These are phyloP conservation scores for Netelia virgata DNA, from an alignment of 2,888 invertebrate species.

Conservation along the genomic window DNA sequence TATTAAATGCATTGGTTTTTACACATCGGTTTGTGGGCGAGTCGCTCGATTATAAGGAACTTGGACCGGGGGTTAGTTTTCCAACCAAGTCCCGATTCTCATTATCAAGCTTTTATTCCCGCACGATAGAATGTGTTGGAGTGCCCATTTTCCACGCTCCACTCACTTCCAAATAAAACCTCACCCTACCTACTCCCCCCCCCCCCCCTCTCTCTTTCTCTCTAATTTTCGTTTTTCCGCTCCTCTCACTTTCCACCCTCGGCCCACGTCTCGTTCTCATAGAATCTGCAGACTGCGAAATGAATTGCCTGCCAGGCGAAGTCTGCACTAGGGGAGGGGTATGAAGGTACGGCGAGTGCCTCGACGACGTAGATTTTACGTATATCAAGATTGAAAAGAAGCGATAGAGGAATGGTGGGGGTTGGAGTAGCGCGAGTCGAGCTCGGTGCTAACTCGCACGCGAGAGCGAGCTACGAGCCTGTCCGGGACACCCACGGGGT, in stretches of 20 bases:
- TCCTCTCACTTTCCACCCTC: not conserved
- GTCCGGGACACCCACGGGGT: slow-evolving; percentile 49
- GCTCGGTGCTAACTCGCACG: slow-evolving; percentile 43
- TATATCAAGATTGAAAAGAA: slow-evolving; percentile 34
- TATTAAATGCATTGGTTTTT: slow-evolving; percentile 55
- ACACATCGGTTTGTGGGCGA: not conserved
- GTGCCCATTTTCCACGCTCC: not conserved
- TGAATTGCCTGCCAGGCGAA: slow-evolving; percentile 66
- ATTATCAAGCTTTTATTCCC: not conserved
- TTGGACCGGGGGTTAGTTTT: not conserved
- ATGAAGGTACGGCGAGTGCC: slow-evolving; percentile 15
- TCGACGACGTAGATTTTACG: slow-evolving; percentile 47
- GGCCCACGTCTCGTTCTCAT: slow-evolving; percentile 33
- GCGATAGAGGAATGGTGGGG: slow-evolving; percentile 9
- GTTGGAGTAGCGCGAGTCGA: slow-evolving; percentile 14
- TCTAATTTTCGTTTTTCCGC: not conserved
- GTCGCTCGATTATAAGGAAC: not conserved
- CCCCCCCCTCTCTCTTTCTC: not conserved
- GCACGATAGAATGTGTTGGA: not conserved
- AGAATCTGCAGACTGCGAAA: slow-evolving; percentile 61
- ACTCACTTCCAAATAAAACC: not conserved
- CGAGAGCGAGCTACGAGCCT: slow-evolving; percentile 4
- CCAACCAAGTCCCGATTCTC: not conserved
- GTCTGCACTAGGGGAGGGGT: slow-evolving; percentile 40
- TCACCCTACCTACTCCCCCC: not conserved